Base-by-base conservation (phyloP, 2,113 vertebrate genomes). In the Apus apus region DNA sequence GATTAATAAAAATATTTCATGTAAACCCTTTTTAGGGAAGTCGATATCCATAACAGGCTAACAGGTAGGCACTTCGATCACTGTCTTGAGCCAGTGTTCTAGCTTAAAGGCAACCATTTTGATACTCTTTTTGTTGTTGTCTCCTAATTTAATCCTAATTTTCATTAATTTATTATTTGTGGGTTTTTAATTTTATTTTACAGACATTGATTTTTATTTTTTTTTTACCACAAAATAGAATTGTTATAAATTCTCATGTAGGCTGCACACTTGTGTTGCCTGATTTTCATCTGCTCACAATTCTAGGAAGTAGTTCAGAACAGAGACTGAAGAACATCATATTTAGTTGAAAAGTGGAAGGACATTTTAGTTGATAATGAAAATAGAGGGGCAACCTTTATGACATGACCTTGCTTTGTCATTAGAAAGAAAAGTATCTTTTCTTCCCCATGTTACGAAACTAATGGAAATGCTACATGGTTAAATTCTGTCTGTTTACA, bases 1-100 rank as follows among this genome's bases (percentile, higher is more conserved):
- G 70, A 78, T 88, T 68, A 77, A 74, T 46, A n/a, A 13, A 82
- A 93, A 58, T 81, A 92, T 94, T 95, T 96, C 19, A 30, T 84
- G 81, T 92, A 78, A 89, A 58, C 29, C 34, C 27, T 72, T 88
- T 88, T 71, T 23, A 14, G n/a, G 32, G 30, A 67, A 48, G 53
- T 43, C 80, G 62, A 18, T 81, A 71, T 45, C 53, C 18, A 11
- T 83, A 90, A 57, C 27, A 62, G n/a, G 23, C 29, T 54, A 65
- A 60, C 11, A 5, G 5, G 27, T 71, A 65, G 30, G 64, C 29
- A 56, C 38, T 94, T 82, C n/a, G 51, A 60, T 93, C 57, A 71
- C 66, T 93, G 46, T 88, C 93, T 90, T 78, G 60, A 94, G 50
- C 20, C 26, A 51, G 10, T 62, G 45, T 77, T 93, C 27, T 68